phyloP scores from a whole-genome alignment of 2,113 vertebrate species.

The Mustelus asterias region DNA sequence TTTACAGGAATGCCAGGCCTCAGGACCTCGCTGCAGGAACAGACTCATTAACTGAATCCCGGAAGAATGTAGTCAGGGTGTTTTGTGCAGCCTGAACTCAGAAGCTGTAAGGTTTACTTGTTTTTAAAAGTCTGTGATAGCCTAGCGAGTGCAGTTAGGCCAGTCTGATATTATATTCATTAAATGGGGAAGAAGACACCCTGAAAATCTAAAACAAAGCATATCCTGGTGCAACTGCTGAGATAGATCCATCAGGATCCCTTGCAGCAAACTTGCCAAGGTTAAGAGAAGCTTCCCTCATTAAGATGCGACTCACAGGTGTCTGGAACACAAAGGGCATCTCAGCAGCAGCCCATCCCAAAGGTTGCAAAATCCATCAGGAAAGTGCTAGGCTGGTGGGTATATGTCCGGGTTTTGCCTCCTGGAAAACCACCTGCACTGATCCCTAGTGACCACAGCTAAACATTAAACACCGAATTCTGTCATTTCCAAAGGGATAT shows the following conservation, averaged over 20 bases:
- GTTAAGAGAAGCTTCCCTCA: not conserved
- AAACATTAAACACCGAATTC: not conserved
- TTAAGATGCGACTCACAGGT: not conserved
- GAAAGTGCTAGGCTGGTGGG: not conserved
- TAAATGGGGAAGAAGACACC: not conserved
- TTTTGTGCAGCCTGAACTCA: not conserved
- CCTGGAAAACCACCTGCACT: not conserved
- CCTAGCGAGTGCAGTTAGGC: not conserved
- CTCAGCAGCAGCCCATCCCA: not conserved
- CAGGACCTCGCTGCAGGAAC: not conserved
- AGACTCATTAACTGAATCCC: not conserved
- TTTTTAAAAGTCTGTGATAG: not conserved
- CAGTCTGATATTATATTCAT: not conserved
- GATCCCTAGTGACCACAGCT: not conserved
- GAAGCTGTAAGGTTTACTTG: not conserved
- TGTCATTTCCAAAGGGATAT: not conserved
- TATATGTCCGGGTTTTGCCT: not conserved
- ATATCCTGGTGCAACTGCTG: not conserved
- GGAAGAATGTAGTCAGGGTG: not conserved
- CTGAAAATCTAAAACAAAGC: not conserved
- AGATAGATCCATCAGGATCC: not conserved
- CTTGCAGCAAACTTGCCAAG: not conserved
- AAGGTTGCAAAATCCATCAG: not conserved
- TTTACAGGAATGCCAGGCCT: not conserved
- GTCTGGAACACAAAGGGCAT: not conserved